These are phyloP conservation scores for Glaucomys volans DNA, from an alignment of 2,113 vertebrate genomes.

Conservation along the genomic window DNA sequence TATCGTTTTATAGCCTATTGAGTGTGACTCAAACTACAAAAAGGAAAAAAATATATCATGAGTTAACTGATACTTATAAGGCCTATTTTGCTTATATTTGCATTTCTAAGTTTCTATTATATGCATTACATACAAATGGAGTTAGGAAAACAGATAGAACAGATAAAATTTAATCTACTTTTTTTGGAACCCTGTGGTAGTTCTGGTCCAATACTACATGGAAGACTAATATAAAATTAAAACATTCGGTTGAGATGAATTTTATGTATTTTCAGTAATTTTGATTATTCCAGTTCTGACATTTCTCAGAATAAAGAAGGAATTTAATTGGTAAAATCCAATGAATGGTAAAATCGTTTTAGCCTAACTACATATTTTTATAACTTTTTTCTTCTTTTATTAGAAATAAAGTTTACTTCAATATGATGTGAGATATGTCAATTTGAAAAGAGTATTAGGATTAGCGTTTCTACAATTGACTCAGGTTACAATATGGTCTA, in stretches of 20 bases:
- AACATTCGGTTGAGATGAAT: neutral
- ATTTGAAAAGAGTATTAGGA: constrained; percentile 66
- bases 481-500: constrained; percentile 56
- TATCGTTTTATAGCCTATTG: neutral
- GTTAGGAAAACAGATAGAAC: neutral
- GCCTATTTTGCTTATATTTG: neutral
- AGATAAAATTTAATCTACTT: neutral
- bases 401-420: neutral
- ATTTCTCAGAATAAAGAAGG: neutral
- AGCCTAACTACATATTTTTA: neutral
- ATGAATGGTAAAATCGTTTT: neutral
- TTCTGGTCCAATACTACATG: neutral
- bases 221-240: neutral
- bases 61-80: neutral
- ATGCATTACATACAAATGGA: neutral
- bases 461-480: constrained; percentile 67
- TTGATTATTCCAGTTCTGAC: neutral
- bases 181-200: neutral
- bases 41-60: neutral
- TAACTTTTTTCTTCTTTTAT: neutral
- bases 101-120: neutral
- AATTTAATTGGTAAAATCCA: constrained; percentile 15
- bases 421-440: neutral
- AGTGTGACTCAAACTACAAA: neutral
- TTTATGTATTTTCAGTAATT: neutral